Evolutionary conservation across 2,888 invertebrate genomes (phyloP).

Genomic region (Aproaerema taeniolella): DNA sequence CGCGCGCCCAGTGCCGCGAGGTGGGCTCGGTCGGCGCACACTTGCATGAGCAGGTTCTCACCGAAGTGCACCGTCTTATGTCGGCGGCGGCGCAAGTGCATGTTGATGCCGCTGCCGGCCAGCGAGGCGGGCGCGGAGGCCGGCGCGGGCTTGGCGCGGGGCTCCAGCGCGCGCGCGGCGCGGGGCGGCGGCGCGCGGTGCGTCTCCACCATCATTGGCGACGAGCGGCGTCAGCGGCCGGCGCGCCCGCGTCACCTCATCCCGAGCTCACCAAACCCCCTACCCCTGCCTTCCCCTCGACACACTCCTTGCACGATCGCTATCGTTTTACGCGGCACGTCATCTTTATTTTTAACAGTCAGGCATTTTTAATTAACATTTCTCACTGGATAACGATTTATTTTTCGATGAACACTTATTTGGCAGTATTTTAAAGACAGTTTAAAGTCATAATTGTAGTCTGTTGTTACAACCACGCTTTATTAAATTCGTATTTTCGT

Average conservation of each 20-base stretch:
- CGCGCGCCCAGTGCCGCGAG: constrained; percentile 68
- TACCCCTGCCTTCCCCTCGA: constrained; percentile 29
- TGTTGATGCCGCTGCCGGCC: constrained; percentile 65
- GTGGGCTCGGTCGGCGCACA: constrained; percentile 82
- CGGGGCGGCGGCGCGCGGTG: constrained; percentile 69
- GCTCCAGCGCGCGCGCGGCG: constrained; percentile 65
- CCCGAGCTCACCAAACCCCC: constrained; percentile 36
- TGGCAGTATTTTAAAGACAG: no score
- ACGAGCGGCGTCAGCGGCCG: constrained; percentile 70
- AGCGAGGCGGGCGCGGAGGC: constrained; percentile 77
- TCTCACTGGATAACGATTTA: neutral
- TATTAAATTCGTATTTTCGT: no score
- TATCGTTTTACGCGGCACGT: constrained; percentile 34
- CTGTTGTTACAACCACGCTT: no score
- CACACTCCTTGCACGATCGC: constrained; percentile 26
- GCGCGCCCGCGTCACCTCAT: constrained; percentile 71
- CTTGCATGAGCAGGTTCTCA: constrained; percentile 84
- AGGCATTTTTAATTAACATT: neutral
- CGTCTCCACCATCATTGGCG: constrained; percentile 76
- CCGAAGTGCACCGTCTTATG: constrained; percentile 89
- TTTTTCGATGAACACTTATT: neutral
- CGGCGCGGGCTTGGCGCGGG: constrained; percentile 61
- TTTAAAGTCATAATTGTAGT: no score
- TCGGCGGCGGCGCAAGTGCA: constrained; percentile 82
- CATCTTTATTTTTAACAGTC: constrained; percentile 16